Evolutionary conservation across 2,888 invertebrate species (phyloP).

Genomic region (Leptopilina myrica): DNA sequence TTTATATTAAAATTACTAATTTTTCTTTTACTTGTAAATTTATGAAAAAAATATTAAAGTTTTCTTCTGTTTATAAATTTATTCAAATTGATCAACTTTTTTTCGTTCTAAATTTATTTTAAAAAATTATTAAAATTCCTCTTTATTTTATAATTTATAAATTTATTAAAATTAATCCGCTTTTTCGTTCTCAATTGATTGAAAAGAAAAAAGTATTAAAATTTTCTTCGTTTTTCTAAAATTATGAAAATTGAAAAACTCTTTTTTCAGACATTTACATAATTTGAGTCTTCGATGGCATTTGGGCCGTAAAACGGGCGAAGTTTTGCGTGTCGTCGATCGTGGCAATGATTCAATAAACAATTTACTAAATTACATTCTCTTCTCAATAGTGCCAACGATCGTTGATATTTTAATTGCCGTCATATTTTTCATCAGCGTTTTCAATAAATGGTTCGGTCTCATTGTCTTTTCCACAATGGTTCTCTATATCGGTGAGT

Average conservation of each 20-base stretch:
- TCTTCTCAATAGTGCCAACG: conserved; percentile 96
- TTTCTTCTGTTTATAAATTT: not conserved
- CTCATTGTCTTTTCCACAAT: conserved; percentile 96
- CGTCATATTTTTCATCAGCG: conserved; percentile 90
- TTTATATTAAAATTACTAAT: no score
- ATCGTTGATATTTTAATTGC: conserved; percentile 95
- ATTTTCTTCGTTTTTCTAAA: no score
- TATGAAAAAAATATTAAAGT: not conserved
- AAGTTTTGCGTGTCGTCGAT: conserved; percentile 97
- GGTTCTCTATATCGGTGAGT: conserved; percentile 92
- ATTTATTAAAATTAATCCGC: no score
- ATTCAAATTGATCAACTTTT: conserved; percentile 38
- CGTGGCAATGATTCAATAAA: conserved; percentile 98
- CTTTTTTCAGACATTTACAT: conserved; percentile 90
- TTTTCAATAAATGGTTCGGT: conserved; percentile 96
- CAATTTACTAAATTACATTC: conserved; percentile 92
- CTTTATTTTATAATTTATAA: no score
- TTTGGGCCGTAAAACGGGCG: conserved; percentile 95
- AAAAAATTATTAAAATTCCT: no score
- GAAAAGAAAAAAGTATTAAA: no score
- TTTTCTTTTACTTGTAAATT: not conserved
- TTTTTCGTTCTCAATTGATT: no score
- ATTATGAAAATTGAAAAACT: no score
- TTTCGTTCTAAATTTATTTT: no score
- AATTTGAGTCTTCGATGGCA: conserved; percentile 96